Conservation (phyloP, 2,888 invertebrate species). For the Aspidapion aeneum region DNA sequence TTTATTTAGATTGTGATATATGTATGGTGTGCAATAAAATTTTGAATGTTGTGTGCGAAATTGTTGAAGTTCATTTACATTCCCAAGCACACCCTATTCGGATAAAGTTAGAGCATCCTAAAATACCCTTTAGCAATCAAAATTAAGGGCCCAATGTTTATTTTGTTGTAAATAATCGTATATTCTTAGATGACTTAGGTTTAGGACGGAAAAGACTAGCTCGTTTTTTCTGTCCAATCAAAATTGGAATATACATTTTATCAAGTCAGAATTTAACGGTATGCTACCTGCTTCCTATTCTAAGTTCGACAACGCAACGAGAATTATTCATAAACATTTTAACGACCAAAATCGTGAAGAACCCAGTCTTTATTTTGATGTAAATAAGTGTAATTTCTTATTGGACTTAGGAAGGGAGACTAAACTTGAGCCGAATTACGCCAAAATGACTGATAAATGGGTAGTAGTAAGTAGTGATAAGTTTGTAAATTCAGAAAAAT, state of each 20-base stretch:
- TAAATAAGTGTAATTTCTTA: conserved; percentile 78
- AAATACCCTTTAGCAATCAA: no score
- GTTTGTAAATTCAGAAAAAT: conserved; percentile 72
- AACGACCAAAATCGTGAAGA: conserved; percentile 92
- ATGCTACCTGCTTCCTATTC: conserved; percentile 83
- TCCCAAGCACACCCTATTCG: no score
- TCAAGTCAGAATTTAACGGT: conserved; percentile 58
- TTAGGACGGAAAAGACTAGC: no score
- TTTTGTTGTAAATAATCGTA: no score
- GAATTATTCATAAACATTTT: conserved; percentile 74
- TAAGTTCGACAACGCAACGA: conserved; percentile 64
- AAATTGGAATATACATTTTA: conserved; percentile 76
- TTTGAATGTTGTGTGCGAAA: neutral
- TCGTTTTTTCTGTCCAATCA: conserved; percentile 87
- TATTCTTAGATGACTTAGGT: no score
- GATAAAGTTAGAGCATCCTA: no score
- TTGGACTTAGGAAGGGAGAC: conserved; percentile 72
- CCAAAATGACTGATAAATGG: conserved; percentile 63
- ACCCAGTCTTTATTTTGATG: conserved; percentile 64
- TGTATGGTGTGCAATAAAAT: neutral
- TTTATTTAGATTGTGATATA: neutral
- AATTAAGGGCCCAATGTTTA: no score
- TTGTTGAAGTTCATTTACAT: no score
- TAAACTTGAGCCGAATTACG: conserved; percentile 73
- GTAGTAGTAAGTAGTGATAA: conserved; percentile 64